Percentiles rank a stretch among this genome's conserved stretches.
Conservation (phyloP, 1,140 invertebrate genomes). For the Thaumatotibia leucotreta region DNA sequence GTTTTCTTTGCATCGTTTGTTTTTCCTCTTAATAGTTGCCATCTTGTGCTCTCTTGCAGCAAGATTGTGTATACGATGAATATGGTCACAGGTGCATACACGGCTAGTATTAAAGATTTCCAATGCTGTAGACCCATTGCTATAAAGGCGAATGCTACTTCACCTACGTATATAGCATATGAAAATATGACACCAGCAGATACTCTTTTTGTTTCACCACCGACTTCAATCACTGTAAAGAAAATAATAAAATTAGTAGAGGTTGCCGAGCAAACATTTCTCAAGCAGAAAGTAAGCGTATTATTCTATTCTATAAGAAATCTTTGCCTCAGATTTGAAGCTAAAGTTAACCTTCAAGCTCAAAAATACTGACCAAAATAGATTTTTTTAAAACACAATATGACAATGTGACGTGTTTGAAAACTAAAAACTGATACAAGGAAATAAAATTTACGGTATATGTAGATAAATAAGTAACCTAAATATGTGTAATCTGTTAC, state of each 20-base stretch:
- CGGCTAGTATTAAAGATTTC: slow-evolving; percentile 45
- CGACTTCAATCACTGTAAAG: slow-evolving; percentile 60
- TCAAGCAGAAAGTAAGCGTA: too few relatives aligned
- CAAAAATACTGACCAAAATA: too few relatives aligned
- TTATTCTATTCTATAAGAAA: too few relatives aligned
- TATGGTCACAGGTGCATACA: slow-evolving; percentile 49
- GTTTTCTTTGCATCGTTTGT: slow-evolving; percentile 44
- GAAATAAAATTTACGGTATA: not conserved
- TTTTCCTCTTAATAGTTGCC: slow-evolving; percentile 55
- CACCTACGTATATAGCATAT: slow-evolving; percentile 52
- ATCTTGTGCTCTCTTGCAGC: slow-evolving; percentile 53
- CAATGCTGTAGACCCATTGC: slow-evolving; percentile 53
- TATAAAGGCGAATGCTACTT: slow-evolving; percentile 48
- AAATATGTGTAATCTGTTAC: too few relatives aligned
- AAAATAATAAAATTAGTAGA: not conserved
- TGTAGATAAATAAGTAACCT: too few relatives aligned
- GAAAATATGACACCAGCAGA: slow-evolving; percentile 51
- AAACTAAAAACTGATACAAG: not conserved
- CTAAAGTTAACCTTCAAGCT: too few relatives aligned
- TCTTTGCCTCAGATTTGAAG: too few relatives aligned
- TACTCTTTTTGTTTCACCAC: slow-evolving; percentile 47
- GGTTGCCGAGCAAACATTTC: too few relatives aligned
- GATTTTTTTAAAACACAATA: too few relatives aligned
- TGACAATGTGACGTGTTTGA: too few relatives aligned
- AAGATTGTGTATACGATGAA: slow-evolving; percentile 40